Evolutionary conservation across 2,113 vertebrate species (phyloP).

Genomic region (Hippopotamus amphibius): DNA sequence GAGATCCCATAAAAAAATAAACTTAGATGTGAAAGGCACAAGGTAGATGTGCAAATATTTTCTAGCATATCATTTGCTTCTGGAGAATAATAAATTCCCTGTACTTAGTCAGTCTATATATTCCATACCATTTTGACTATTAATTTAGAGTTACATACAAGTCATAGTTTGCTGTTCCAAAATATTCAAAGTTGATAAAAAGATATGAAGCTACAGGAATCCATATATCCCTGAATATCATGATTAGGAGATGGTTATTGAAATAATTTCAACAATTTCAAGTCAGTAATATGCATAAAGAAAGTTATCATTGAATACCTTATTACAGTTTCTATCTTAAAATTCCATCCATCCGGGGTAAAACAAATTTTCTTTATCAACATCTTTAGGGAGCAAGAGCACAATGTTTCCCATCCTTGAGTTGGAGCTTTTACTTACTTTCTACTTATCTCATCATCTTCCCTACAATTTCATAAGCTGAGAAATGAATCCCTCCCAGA

Average conservation of each 20-base stretch:
- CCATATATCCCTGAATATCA: not conserved
- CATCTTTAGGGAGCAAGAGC: constrained; percentile 42
- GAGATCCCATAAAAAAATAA: not conserved
- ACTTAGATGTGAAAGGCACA: not conserved
- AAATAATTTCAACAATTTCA: constrained; percentile 19
- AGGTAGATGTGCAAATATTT: not conserved
- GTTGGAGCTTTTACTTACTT: constrained; percentile 73
- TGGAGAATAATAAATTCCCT: not conserved
- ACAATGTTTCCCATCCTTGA: constrained; percentile 76
- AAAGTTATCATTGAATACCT: not conserved
- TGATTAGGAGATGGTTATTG: not conserved
- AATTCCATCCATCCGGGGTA: constrained; percentile 17
- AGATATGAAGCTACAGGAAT: not conserved
- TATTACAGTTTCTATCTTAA: constrained; percentile 40
- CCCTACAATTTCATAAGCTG: constrained; percentile 81
- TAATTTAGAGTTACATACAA: not conserved
- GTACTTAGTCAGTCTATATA: not conserved
- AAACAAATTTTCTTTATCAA: constrained; percentile 76
- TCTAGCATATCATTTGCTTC: not conserved
- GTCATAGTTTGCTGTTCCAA: not conserved
- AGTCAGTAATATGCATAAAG: not conserved
- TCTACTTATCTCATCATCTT: constrained; percentile 83
- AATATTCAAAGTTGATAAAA: not conserved
- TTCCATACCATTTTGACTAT: not conserved
- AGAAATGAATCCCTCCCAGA: constrained; percentile 76